Base-by-base conservation (phyloP, 2,888 invertebrate species). In the Autographa gamma region DNA sequence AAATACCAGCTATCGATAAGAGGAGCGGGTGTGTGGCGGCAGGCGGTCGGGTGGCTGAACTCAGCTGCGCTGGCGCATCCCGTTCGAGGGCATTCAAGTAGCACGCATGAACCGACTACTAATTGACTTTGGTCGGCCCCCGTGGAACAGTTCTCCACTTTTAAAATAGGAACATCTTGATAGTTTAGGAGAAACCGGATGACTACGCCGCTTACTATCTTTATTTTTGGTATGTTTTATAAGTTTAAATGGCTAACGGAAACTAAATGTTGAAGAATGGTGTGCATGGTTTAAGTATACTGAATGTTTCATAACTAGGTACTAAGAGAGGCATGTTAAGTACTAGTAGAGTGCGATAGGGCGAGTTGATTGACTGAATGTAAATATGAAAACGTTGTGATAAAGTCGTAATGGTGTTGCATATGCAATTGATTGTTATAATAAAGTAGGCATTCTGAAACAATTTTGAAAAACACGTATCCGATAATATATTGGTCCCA, bases 11-110 rank as follows among this genome's bases (percentile, higher is more conserved):
- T 25, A 77, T 80, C 77, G 85, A 86, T 85, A 84, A 83, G 72
- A 80, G 69, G 60, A 69, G 64, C 82, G 79, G 73, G 79, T 76
- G 72, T 75, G 63, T 6, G 48, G 48, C 48, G 48, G 48, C 48
- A 48, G 69, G 78, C 70, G 76, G 74, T 73, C 86, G 86, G 86
- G 88, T 88, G 86, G 87, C 83, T 88, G 90, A 88, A 90, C 89
- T 87, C 86, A 79, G 76, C 79, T 82, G 86, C 83, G 87, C 90
- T 85, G 79, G 82, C 89, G 86, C 88, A 90, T 91, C 90, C 87
- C 86, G 86, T 90, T 90, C 86, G 90, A 88, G 90, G 86, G 85
- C 89, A 86, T 81, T 89, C 88, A 88, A 92, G 91, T 91, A 89
- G 89, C 84, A 85, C 84, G 85, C 89, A 88, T 89, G 92, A 87